A percentile compares a stretch with the other conserved stretches of the same genome.
Evolutionary conservation across 2,113 vertebrate genomes (phyloP).

Genomic region (Oxyura jamaicensis): DNA sequence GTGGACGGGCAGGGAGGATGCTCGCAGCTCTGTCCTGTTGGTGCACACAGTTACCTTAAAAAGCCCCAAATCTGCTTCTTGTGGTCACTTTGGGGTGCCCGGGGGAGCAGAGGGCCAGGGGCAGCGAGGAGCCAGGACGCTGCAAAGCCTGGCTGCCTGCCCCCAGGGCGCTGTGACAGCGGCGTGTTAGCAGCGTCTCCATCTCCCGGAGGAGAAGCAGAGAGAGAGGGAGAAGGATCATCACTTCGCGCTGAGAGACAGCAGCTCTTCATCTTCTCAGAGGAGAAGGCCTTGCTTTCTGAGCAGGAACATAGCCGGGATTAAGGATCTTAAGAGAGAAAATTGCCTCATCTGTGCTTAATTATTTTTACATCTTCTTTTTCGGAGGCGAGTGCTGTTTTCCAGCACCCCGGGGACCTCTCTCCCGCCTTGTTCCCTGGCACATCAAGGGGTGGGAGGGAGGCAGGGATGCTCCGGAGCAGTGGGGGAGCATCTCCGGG

Average conservation of each 20-base stretch:
- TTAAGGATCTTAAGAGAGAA: conserved; percentile 34
- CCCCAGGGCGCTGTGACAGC: not conserved
- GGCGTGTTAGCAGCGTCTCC: not conserved
- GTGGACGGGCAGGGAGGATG: not conserved
- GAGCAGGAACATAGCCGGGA: not conserved
- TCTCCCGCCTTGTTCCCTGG: not conserved
- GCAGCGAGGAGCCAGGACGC: not conserved
- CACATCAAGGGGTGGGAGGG: not conserved
- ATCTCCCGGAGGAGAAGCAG: not conserved
- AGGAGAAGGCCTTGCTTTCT: not conserved
- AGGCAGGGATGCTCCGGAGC: not conserved
- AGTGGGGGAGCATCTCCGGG: not conserved
- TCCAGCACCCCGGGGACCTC: not conserved
- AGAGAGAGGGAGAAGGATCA: not conserved
- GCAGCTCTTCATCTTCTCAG: not conserved
- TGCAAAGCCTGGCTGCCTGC: not conserved
- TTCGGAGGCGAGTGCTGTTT: not conserved
- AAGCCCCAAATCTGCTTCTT: rapidly evolving
- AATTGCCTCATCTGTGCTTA: conserved; percentile 37
- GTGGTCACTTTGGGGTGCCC: not conserved
- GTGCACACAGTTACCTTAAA: rapidly evolving
- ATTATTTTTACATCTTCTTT: conserved; percentile 40
- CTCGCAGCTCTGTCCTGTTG: rapidly evolving
- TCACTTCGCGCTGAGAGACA: not conserved
- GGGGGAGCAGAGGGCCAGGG: not conserved